A percentile compares a stretch with the other conserved stretches of the same genome.
Conservation (phyloP, 2,888 invertebrate genomes). For the Malacosoma neustria region DNA sequence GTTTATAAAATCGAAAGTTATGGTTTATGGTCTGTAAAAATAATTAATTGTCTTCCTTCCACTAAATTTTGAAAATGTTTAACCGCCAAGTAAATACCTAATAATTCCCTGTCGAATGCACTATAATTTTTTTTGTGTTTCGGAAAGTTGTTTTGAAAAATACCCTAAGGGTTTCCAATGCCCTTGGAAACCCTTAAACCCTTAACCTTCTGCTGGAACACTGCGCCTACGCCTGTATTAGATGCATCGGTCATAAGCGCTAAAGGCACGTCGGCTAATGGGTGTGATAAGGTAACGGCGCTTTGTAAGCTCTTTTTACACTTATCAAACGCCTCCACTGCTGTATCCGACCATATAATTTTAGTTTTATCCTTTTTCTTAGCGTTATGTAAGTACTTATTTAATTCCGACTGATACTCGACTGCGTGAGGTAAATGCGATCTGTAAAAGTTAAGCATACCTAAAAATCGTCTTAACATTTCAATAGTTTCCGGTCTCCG, state of each 20-base stretch:
- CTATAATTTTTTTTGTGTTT: too few relatives aligned
- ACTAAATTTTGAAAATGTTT: conserved; percentile 6
- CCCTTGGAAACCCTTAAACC: too few relatives aligned
- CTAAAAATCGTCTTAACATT: conserved; percentile 11
- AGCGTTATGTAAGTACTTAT: not conserved
- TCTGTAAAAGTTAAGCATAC: conserved; percentile 13
- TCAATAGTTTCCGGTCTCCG: conserved; percentile 11
- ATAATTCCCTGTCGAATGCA: too few relatives aligned
- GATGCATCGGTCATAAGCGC: conserved; percentile 1
- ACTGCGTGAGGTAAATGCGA: conserved; percentile 5
- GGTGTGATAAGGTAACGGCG: conserved; percentile 1
- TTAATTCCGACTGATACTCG: not conserved
- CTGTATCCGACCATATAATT: too few relatives aligned
- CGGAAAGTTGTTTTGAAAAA: too few relatives aligned
- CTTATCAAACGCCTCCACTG: not conserved
- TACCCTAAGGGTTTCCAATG: not conserved
- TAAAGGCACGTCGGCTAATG: too few relatives aligned
- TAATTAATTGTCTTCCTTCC: conserved; percentile 6
- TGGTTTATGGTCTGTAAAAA: conserved; percentile 12
- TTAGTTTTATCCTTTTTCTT: conserved; percentile 1
- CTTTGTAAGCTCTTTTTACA: not conserved
- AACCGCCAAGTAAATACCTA: conserved; percentile 6
- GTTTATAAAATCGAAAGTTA: conserved; percentile 6
- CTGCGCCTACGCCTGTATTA: not conserved
- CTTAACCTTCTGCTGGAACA: not conserved